Percentiles rank a stretch among this genome's conserved stretches.
These are phyloP conservation scores for Paraplagusia blochii DNA, from an alignment of 2,113 vertebrate genomes.

Conservation along the genomic window DNA sequence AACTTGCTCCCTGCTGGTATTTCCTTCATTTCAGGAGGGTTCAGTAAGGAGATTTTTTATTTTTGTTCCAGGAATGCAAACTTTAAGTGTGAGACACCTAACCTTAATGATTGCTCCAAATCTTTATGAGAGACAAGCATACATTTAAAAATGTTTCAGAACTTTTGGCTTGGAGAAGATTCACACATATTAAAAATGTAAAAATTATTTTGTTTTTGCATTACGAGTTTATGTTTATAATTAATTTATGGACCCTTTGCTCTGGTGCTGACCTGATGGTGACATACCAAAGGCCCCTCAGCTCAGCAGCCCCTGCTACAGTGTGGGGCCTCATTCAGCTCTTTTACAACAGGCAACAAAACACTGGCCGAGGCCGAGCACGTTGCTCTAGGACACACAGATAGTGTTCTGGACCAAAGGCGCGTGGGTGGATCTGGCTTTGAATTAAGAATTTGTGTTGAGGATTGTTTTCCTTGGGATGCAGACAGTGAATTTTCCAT, in stretches of 20 bases:
- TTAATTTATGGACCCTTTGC: constrained; percentile 42
- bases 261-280: constrained; percentile 65
- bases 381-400: constrained; percentile 34
- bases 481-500: constrained; percentile 35
- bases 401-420: constrained; percentile 25
- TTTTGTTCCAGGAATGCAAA: not conserved
- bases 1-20: constrained; percentile 20
- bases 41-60: not conserved
- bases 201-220: no score
- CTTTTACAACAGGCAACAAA: constrained; percentile 55
- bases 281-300: constrained; percentile 64
- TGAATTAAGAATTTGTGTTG: constrained; percentile 28
- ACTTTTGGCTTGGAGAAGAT: constrained; percentile 38
- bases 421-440: constrained; percentile 28
- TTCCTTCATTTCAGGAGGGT: not conserved
- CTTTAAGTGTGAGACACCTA: not conserved
- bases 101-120: no score
- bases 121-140: constrained; percentile 1
- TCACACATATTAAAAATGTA: no score
- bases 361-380: constrained; percentile 42
- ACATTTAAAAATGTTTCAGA: constrained; percentile 38
- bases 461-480: constrained; percentile 41
- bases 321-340: constrained; percentile 50
- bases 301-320: constrained; percentile 53
- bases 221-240: constrained; percentile 32